These are phyloP conservation scores for Hippoglossus stenolepis DNA, from an alignment of 2,113 vertebrate species.

Conservation along the genomic window DNA sequence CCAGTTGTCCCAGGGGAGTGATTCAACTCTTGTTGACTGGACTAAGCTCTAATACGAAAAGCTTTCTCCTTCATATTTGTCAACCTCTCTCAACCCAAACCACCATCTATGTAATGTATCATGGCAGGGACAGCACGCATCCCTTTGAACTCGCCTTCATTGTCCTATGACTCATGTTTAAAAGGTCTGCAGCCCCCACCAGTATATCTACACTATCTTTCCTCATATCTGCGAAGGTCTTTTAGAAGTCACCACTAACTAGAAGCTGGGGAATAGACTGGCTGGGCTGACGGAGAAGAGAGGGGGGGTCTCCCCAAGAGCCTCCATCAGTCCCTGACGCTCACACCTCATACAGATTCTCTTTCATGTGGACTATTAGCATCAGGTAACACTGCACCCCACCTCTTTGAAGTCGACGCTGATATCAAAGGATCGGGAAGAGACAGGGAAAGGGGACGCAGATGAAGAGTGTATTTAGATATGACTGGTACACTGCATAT, in stretches of 20 bases:
- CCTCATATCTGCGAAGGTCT: slow-evolving; percentile 67
- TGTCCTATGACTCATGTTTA: slow-evolving; percentile 45
- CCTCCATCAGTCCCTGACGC: slow-evolving; percentile 59
- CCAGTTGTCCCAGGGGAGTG: slow-evolving; percentile 25
- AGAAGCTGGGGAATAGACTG: slow-evolving; percentile 76
- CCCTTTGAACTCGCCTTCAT: slow-evolving; percentile 54
- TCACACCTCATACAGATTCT: slow-evolving; percentile 76
- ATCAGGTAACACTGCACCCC: slow-evolving; percentile 73
- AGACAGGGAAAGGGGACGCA: slow-evolving; percentile 37
- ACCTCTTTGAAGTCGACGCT: slow-evolving; percentile 72
- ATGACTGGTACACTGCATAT: slow-evolving; percentile 38
- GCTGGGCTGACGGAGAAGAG: slow-evolving; percentile 63
- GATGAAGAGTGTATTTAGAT: slow-evolving; percentile 45
- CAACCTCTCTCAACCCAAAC: slow-evolving; percentile 37
- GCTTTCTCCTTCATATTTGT: slow-evolving; percentile 33
- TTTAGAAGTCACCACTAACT: slow-evolving; percentile 81
- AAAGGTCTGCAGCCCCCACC: slow-evolving; percentile 47
- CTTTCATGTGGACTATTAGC: slow-evolving; percentile 82
- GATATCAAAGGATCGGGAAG: slow-evolving; percentile 66
- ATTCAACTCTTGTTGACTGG: slow-evolving; percentile 31
- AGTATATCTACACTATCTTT: slow-evolving; percentile 35
- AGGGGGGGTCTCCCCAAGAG: slow-evolving; percentile 61
- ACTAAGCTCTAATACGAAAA: neutral
- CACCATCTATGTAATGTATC: slow-evolving; percentile 10
- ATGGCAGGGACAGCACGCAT: slow-evolving; percentile 8